Base-by-base conservation (phyloP, 2,797 vertebrate species). In the Tamandua tetradactyla region DNA sequence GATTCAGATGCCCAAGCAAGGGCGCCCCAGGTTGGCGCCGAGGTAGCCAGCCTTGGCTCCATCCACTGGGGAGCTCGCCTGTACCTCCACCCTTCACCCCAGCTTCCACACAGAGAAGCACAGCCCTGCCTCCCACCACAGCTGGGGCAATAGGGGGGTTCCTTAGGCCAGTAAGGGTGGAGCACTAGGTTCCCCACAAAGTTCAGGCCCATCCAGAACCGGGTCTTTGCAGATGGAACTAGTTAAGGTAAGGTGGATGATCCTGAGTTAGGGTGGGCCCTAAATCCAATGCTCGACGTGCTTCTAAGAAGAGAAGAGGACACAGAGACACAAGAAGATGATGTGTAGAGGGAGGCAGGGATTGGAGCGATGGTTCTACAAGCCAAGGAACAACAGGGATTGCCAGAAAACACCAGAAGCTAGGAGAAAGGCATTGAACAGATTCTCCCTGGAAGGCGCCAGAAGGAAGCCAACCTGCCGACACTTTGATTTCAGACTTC, bases 371-470 rank as follows among this genome's bases (percentile, higher is more conserved):
- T 15, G 18, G 5, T 0, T 9, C 35, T 40, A 5, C 14, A 79
- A 20, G n/a, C 47, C 9, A 3, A n/a, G 22, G n/a, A 37, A 15
- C 0, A 0, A 27, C 20, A 5, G 37, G 66, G 15, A 44, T 25
- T 37, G 3, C 30, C 3, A 64, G 47, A 9, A 12, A 27, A 15
- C 1, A 7, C 27, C n/a, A 32, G 12, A n/a, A 52, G 2, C 4
- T 2, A 9, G 17, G 40, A n/a, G 7, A 4, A 7, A 66, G 15
- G 3, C 9, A 2, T n/a, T 23, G 0, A 44, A 30, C 9, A 11
- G 7, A 47, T 2, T 18, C 22, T 18, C 52, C 12, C 40, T 13
- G 7, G 5, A 62, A 15, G 40, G 23, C 15, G 44, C 12, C 57
- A 11, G 42, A 80, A 37, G 20, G 40, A 11, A 6, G 1, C 0